Percentiles rank a stretch among this genome's conserved stretches.
Evolutionary conservation across 1,140 invertebrate species (phyloP).

Genomic region (Aphelinus certus): DNA sequence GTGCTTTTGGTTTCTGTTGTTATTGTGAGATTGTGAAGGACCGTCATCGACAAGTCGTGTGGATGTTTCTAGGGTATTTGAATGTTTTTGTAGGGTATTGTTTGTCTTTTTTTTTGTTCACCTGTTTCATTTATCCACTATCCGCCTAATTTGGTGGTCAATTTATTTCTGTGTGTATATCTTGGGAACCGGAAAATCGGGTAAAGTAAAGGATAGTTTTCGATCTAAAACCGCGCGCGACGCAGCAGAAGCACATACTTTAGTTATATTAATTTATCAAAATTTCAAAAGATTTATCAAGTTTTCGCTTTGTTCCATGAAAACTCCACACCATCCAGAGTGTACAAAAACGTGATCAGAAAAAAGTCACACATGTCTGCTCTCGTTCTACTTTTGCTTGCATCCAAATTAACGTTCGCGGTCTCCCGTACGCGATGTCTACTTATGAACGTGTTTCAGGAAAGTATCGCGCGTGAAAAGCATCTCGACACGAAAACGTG

Average conservation of each 20-base stretch:
- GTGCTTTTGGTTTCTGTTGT: neutral
- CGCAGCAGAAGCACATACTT: too few relatives aligned
- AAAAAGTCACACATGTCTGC: too few relatives aligned
- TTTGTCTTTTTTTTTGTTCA: constrained; percentile 35
- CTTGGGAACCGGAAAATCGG: constrained; percentile 18
- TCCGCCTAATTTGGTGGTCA: constrained; percentile 5
- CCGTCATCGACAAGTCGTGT: constrained; percentile 47
- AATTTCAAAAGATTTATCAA: too few relatives aligned
- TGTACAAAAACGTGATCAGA: too few relatives aligned
- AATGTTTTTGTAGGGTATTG: constrained; percentile 49
- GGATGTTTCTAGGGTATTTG: constrained; percentile 50
- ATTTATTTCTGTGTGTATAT: constrained; percentile 25
- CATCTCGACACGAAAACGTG: neutral
- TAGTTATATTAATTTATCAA: too few relatives aligned
- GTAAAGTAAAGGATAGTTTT: constrained; percentile 22
- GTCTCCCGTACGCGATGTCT: neutral
- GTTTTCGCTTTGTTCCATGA: too few relatives aligned
- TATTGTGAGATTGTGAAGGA: constrained; percentile 2
- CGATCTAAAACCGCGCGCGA: constrained; percentile 1
- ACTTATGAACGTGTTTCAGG: neutral
- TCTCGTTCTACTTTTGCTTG: neutral
- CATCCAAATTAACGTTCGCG: neutral
- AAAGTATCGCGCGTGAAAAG: constrained; percentile 18
- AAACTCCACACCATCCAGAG: too few relatives aligned
- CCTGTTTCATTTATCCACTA: constrained; percentile 2